Evolutionary conservation across 2,888 invertebrate species (phyloP).

Genomic region (Lagria hirta): DNA sequence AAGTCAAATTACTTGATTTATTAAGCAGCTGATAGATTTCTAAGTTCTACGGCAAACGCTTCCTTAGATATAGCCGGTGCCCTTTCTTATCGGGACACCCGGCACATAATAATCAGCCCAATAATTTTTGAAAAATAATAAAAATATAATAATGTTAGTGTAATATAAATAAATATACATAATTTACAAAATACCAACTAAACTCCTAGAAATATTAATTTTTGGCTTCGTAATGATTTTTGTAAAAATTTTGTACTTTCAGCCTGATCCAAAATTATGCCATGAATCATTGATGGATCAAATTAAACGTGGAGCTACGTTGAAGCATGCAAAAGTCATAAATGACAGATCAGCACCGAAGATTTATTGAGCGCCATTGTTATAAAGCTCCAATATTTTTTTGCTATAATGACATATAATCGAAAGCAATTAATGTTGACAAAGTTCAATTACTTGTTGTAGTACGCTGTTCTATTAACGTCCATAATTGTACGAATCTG

Average conservation of each 20-base stretch:
- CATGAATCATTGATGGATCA: conserved; percentile 94
- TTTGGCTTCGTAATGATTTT: background rate
- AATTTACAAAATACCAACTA: too few species aligned
- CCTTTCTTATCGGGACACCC: too few species aligned
- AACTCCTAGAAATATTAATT: background rate
- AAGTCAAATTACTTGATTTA: too few species aligned
- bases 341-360: conserved; percentile 88
- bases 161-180: too few species aligned
- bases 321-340: conserved; percentile 74
- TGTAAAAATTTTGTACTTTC: conserved; percentile 42
- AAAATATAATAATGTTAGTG: too few species aligned
- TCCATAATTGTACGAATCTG: conserved; percentile 43
- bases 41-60: background rate
- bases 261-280: conserved; percentile 76
- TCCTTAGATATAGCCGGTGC: too few species aligned
- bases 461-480: conserved; percentile 40
- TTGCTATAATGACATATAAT: conserved; percentile 14
- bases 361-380: conserved; percentile 69
- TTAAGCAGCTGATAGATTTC: too few species aligned
- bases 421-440: conserved; percentile 24
- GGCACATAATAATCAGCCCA: too few species aligned
- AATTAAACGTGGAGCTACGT: conserved; percentile 81
- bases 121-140: too few species aligned
- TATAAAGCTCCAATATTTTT: too few species aligned
- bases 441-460: conserved; percentile 34